A percentile compares a stretch with the other conserved stretches of the same genome.
Evolutionary conservation across 2,113 vertebrate species (phyloP).

Genomic region (Paraplagusia blochii): DNA sequence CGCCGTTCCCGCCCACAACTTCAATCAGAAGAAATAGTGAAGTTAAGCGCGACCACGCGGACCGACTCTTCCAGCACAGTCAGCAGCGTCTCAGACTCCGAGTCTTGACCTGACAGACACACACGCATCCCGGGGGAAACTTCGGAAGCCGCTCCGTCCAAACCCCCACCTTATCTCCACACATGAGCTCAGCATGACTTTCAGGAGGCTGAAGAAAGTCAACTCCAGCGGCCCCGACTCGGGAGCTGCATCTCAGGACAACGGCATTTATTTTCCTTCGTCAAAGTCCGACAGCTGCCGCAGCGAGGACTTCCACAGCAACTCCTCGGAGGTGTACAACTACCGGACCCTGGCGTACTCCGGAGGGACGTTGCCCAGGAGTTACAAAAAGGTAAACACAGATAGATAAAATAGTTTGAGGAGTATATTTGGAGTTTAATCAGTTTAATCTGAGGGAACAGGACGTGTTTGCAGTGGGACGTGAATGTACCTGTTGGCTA

Average conservation of each 20-base stretch:
- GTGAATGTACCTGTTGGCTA: no score
- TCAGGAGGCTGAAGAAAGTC: conserved; percentile 72
- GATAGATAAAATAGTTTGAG: no score
- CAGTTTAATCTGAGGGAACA: no score
- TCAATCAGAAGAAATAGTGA: conserved; percentile 17
- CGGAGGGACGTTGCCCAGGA: conserved; percentile 83
- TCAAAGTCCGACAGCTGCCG: conserved; percentile 74
- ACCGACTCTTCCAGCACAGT: no score
- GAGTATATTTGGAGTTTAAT: no score
- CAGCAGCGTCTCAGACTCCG: conserved; percentile 8
- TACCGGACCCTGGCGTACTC: conserved; percentile 86
- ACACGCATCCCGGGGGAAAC: neutral
- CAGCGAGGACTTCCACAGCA: conserved; percentile 40
- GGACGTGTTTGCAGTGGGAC: no score
- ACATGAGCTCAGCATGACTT: conserved; percentile 67
- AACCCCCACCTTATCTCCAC: neutral
- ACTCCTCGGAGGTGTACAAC: conserved; percentile 72
- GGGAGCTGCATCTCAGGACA: conserved; percentile 55
- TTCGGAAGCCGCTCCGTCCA: neutral
- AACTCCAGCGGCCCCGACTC: conserved; percentile 62
- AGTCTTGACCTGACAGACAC: neutral
- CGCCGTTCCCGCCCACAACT: conserved; percentile 1
- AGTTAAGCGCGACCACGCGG: no score
- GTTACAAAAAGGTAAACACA: conserved; percentile 75
- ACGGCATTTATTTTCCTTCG: conserved; percentile 73